These are phyloP conservation scores for Cephalotes varians DNA, from an alignment of 2,888 invertebrate genomes.

Conservation along the genomic window DNA sequence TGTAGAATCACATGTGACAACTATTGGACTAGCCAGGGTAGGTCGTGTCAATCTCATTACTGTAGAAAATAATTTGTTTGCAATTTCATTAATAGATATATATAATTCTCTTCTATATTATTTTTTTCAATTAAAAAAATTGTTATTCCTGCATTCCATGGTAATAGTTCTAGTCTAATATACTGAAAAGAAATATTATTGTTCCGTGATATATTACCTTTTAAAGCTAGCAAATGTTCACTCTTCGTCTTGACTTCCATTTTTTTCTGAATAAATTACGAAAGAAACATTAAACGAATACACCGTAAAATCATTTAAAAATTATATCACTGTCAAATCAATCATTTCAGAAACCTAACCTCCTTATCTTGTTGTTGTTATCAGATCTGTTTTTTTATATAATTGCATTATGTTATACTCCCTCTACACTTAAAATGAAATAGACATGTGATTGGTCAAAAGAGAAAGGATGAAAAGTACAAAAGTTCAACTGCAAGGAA, in stretches of 20 bases:
- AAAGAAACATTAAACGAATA: slow-evolving; percentile 3
- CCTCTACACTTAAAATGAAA: not conserved
- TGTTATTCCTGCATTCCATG: not conserved
- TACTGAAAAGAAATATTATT: not conserved
- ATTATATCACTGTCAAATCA: not conserved
- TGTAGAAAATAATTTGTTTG: slow-evolving; percentile 78
- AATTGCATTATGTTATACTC: not conserved
- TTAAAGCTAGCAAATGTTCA: slow-evolving; percentile 89
- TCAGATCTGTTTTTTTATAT: not conserved
- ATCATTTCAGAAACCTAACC: slow-evolving; percentile 17
- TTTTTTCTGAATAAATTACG: slow-evolving; percentile 63
- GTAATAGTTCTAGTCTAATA: not conserved
- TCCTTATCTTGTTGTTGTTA: not conserved
- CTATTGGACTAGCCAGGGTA: slow-evolving; percentile 92
- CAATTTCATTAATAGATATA: not conserved
- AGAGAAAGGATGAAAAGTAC: not conserved
- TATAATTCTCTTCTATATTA: not conserved
- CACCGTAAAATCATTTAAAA: not conserved
- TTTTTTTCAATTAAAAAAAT: not conserved
- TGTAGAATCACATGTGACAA: slow-evolving; percentile 94
- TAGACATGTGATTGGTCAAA: not conserved
- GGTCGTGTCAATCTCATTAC: slow-evolving; percentile 98
- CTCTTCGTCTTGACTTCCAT: slow-evolving; percentile 89
- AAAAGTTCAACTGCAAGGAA: no score
- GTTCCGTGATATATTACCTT: slow-evolving; percentile 84